Conservation (phyloP, 2,797 vertebrate genomes). For the Danio choprae region DNA sequence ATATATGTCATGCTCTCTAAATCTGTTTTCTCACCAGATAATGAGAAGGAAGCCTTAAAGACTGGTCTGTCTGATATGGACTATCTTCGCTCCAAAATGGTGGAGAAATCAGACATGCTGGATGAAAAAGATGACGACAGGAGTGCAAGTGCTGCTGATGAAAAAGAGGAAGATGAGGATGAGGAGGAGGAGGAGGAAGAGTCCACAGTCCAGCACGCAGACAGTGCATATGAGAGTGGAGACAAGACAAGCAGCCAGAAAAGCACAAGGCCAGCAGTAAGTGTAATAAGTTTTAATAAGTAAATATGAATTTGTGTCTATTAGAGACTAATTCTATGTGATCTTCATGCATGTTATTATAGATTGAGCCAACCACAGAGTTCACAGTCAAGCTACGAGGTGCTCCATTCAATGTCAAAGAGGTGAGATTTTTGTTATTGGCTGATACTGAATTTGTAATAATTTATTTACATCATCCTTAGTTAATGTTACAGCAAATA, state of each 20-base stretch:
- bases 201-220: slow-evolving; percentile 59
- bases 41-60: slow-evolving; percentile 73
- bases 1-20: neutral
- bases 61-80: slow-evolving; percentile 91
- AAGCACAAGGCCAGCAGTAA: slow-evolving; percentile 45
- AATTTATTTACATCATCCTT: neutral
- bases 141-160: slow-evolving; percentile 48
- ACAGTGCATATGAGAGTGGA: slow-evolving; percentile 74
- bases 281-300: neutral
- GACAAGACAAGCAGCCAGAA: slow-evolving; percentile 60
- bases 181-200: slow-evolving; percentile 56
- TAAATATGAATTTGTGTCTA: neutral
- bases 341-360: neutral
- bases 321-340: neutral
- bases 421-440: slow-evolving; percentile 75
- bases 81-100: slow-evolving; percentile 92
- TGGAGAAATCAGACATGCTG: slow-evolving; percentile 68
- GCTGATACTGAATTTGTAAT: neutral
- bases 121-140: slow-evolving; percentile 56
- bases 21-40: slow-evolving; percentile 61
- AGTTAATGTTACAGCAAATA: neutral
- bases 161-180: slow-evolving; percentile 48
- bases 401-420: slow-evolving; percentile 86
- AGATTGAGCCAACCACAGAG: slow-evolving; percentile 75
- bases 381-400: slow-evolving; percentile 91